A percentile compares a stretch with the other conserved stretches of the same genome.
Evolutionary conservation across 1,140 invertebrate species (phyloP).

Genomic region (Araneus ventricosus): DNA sequence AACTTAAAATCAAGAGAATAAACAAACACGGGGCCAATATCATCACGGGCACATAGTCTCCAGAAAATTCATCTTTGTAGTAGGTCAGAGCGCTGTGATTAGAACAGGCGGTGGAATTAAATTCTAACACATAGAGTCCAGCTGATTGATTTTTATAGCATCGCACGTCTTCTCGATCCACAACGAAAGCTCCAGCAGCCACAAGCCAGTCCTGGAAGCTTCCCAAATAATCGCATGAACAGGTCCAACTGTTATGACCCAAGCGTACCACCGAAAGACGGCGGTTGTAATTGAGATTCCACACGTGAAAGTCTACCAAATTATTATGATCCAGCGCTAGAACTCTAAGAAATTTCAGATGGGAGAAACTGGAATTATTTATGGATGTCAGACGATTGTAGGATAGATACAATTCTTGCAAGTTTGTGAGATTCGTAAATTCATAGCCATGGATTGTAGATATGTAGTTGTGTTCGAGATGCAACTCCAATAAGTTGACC

Average conservation of each 20-base stretch:
- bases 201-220: constrained; percentile 90
- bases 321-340: constrained; percentile 92
- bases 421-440: constrained; percentile 90
- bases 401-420: constrained; percentile 92
- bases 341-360: constrained; percentile 88
- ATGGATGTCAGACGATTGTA: constrained; percentile 91
- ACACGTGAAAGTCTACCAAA: constrained; percentile 90
- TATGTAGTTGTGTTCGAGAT: constrained; percentile 92
- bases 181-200: constrained; percentile 41
- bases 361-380: constrained; percentile 89
- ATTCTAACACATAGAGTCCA: constrained; percentile 71
- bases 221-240: constrained; percentile 93
- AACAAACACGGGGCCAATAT: constrained; percentile 76
- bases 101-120: constrained; percentile 78
- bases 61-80: constrained; percentile 74
- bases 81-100: constrained; percentile 82
- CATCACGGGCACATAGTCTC: constrained; percentile 85
- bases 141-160: constrained; percentile 85
- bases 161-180: constrained; percentile 61
- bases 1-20: constrained; percentile 79
- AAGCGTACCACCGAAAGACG: constrained; percentile 87
- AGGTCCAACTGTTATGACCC: constrained; percentile 92
- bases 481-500: constrained; percentile 88
- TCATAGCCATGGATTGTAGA: constrained; percentile 91
- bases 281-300: constrained; percentile 88